These are phyloP conservation scores for Eumerus sabulonum DNA, from an alignment of 2,888 invertebrate genomes.

Conservation along the genomic window DNA sequence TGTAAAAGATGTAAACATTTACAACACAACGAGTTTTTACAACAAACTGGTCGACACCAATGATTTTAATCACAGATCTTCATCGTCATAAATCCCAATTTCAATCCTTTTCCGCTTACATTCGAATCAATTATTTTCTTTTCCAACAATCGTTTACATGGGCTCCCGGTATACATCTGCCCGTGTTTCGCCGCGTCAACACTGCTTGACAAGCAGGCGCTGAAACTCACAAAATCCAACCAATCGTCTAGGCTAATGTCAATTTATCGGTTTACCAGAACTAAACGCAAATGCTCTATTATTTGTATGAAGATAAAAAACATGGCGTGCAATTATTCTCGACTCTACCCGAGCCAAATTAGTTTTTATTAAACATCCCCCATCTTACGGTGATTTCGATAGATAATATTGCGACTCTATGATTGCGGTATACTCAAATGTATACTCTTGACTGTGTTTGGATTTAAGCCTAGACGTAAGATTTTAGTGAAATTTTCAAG, in stretches of 20 bases:
- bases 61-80: too few relatives aligned
- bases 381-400: background rate
- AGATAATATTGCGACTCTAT: background rate
- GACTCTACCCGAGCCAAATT: too few relatives aligned
- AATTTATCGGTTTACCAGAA: conserved; percentile 18
- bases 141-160: too few relatives aligned
- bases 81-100: too few relatives aligned
- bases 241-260: conserved; percentile 13
- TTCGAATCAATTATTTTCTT: too few relatives aligned
- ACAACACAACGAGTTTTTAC: too few relatives aligned
- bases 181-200: background rate
- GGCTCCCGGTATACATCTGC: too few relatives aligned
- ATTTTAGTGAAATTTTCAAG: conserved; percentile 8
- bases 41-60: too few relatives aligned
- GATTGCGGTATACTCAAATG: background rate
- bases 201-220: background rate
- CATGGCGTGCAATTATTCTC: conserved; percentile 62
- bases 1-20: too few relatives aligned
- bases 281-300: too few relatives aligned
- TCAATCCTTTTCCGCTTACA: too few relatives aligned
- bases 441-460: background rate
- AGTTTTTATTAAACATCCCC: conserved; percentile 17
- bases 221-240: background rate
- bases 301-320: conserved; percentile 50
- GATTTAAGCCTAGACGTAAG: background rate